phyloP scores from a whole-genome alignment of 2,797 vertebrate species.

The Sebastes itinus region DNA sequence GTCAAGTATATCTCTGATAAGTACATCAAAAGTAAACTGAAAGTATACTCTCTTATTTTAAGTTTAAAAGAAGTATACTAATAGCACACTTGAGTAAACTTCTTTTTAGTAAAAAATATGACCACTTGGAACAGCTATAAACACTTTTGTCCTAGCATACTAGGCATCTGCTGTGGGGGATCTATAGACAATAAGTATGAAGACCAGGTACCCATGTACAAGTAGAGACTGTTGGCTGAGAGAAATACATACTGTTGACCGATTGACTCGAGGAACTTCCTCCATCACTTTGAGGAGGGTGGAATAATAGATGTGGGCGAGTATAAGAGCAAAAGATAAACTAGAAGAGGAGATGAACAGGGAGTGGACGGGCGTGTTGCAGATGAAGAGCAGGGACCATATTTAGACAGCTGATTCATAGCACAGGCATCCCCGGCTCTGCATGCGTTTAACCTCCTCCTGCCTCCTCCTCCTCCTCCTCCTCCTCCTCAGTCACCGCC shows the following conservation, averaged over 20 bases:
- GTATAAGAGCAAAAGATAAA: conserved; percentile 1
- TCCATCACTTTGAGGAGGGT: background rate
- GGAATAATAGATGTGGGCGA: background rate
- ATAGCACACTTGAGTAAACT: no score
- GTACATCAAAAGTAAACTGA: no score
- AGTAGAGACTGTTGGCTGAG: background rate
- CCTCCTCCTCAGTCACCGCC: conserved; percentile 44
- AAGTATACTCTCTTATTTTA: no score
- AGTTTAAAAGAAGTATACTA: no score
- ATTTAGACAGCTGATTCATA: conserved; percentile 82
- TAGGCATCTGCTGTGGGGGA: no score
- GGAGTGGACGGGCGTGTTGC: conserved; percentile 63
- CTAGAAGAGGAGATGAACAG: conserved; percentile 11
- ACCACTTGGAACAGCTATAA: no score
- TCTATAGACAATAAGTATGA: background rate
- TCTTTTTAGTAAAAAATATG: no score
- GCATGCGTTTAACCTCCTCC: conserved; percentile 36
- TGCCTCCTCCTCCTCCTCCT: conserved; percentile 29
- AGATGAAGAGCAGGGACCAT: conserved; percentile 59
- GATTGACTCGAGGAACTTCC: background rate
- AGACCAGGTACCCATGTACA: background rate
- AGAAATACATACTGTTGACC: background rate
- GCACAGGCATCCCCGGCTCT: conserved; percentile 70
- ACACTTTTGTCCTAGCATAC: no score
- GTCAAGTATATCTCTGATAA: no score